Conservation (phyloP, 2,797 vertebrate genomes). For the Sebastes minor region DNA sequence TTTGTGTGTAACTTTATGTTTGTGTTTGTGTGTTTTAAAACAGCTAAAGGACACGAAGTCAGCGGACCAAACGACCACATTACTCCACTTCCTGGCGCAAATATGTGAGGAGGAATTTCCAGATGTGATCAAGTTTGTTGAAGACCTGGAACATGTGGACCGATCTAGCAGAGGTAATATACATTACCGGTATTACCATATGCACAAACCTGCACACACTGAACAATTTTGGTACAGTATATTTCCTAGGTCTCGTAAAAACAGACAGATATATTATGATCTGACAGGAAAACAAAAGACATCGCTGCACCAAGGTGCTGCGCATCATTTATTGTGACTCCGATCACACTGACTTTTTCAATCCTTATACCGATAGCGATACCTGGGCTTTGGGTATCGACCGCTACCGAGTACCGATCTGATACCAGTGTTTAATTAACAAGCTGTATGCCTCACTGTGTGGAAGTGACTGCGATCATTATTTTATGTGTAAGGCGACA, state of each 20-base stretch:
- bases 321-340: neutral
- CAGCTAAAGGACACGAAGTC: constrained; percentile 97
- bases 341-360: too few relatives aligned
- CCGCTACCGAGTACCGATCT: too few relatives aligned
- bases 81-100: constrained; percentile 94
- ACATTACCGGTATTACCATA: neutral
- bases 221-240: neutral
- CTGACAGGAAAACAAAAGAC: neutral
- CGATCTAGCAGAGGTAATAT: constrained; percentile 94
- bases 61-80: constrained; percentile 92
- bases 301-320: neutral
- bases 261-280: neutral
- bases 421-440: too few relatives aligned
- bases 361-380: too few relatives aligned
- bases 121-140: constrained; percentile 88
- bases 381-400: too few relatives aligned
- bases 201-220: neutral
- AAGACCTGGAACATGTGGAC: constrained; percentile 93
- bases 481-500: too few relatives aligned
- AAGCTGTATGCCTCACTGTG: too few relatives aligned
- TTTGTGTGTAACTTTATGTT: neutral
- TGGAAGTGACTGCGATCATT: too few relatives aligned
- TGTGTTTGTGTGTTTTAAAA: constrained; percentile 14
- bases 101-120: constrained; percentile 92
- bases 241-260: neutral